Evolutionary conservation across 2,113 vertebrate species (phyloP).

Genomic region (Craseonycteris thonglongyai): DNA sequence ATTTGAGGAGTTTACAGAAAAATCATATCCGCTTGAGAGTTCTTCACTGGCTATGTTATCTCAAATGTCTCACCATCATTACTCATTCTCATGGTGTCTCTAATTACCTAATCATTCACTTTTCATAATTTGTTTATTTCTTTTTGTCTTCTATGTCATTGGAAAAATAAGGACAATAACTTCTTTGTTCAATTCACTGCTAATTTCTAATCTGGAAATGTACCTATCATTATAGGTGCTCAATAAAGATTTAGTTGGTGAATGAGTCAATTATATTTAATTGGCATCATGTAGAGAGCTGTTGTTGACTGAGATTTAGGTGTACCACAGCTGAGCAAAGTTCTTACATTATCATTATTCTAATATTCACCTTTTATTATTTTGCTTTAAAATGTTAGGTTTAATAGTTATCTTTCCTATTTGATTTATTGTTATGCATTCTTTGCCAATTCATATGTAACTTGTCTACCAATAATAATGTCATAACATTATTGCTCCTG

Average conservation of each 20-base stretch:
- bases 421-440: background rate
- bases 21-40: background rate
- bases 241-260: background rate
- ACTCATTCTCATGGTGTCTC: background rate
- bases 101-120: background rate
- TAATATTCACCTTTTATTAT: background rate
- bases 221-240: background rate
- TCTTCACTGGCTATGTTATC: background rate
- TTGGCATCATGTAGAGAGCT: background rate
- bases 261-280: background rate
- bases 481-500: background rate
- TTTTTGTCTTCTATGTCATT: background rate
- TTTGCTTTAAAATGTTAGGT: background rate
- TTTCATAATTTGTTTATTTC: background rate
- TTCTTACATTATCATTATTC: background rate
- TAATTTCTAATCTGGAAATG: background rate
- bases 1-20: background rate
- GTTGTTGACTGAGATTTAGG: background rate
- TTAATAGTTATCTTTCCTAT: background rate
- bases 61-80: background rate
- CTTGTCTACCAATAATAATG: background rate
- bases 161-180: background rate
- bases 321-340: background rate
- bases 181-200: background rate
- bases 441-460: too few relatives aligned